Conservation (phyloP, 2,113 vertebrate genomes). For the Triplophysa tibetana region DNA sequence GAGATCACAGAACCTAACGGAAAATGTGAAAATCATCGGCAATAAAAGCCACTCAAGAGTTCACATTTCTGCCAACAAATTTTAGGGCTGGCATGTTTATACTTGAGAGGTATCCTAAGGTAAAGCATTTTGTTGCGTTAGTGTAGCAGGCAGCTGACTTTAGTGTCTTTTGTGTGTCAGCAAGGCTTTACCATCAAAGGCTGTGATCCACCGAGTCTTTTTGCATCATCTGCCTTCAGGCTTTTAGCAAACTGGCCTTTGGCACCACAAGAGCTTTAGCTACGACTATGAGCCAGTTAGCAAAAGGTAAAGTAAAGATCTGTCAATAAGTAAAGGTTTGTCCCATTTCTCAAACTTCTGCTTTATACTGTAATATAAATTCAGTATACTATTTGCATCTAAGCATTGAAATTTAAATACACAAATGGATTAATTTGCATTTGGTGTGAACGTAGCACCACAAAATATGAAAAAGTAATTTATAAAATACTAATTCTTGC, state of each 20-base stretch:
- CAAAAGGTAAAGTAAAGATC: conserved; percentile 1
- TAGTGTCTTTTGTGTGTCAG: not conserved
- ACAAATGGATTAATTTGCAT: no score
- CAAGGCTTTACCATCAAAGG: not conserved
- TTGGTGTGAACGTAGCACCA: no score
- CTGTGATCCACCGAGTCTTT: conserved; percentile 29
- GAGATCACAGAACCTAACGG: conserved; percentile 47
- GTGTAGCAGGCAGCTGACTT: conserved; percentile 11
- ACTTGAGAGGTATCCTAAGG: conserved; percentile 13
- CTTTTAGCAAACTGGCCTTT: conserved; percentile 31
- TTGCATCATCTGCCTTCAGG: not conserved
- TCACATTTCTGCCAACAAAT: conserved; percentile 48
- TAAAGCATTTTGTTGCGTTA: conserved; percentile 11
- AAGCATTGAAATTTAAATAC: no score
- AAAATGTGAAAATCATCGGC: conserved; percentile 56
- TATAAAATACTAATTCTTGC: no score
- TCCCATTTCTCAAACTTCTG: no score
- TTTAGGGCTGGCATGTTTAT: conserved; percentile 46
- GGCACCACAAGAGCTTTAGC: not conserved
- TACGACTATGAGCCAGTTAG: not conserved
- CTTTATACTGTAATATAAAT: no score
- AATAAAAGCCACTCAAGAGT: conserved; percentile 47
- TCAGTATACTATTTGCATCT: no score
- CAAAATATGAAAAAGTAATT: no score
- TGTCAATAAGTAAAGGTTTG: no score